phyloP scores from a whole-genome alignment of 2,888 invertebrate species.

The Halictus ligatus region DNA sequence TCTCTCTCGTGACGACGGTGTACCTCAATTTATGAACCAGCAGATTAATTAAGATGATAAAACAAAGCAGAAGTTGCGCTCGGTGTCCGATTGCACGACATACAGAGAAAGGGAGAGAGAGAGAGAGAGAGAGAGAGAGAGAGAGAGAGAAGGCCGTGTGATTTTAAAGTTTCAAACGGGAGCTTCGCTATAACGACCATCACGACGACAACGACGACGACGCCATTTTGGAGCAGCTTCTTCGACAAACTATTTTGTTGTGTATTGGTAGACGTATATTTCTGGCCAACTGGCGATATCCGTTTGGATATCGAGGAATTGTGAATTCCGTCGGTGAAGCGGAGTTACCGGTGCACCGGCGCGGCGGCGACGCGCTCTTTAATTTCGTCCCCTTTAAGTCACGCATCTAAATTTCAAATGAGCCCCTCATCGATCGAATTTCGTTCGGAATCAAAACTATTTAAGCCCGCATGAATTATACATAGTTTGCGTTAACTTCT shows the following conservation, averaged over 20 bases:
- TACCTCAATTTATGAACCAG: conserved; percentile 43
- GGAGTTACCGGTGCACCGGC: not conserved
- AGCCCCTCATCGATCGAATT: conserved; percentile 61
- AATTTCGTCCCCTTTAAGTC: conserved; percentile 58
- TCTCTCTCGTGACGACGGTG: conserved; percentile 40
- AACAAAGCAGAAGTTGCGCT: conserved; percentile 59
- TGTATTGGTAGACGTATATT: not conserved
- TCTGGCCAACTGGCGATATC: not conserved
- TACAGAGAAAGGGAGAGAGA: not conserved
- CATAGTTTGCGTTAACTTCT: conserved; percentile 64
- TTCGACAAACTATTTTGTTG: not conserved
- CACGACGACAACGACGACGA: not conserved
- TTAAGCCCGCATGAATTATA: conserved; percentile 71
- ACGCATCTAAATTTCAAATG: conserved; percentile 71
- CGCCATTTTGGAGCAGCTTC: not conserved
- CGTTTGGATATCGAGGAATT: conserved; percentile 10
- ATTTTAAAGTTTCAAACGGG: not conserved
- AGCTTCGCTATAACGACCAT: not conserved
- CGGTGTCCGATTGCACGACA: conserved; percentile 38
- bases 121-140: conserved; percentile 13
- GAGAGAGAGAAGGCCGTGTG: not conserved
- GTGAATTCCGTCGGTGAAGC: conserved; percentile 13
- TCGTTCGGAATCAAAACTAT: conserved; percentile 66
- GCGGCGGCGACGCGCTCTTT: conserved; percentile 26
- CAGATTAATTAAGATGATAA: conserved; percentile 73